Base-by-base conservation (phyloP, 2,888 invertebrate genomes). In the Osedax fenrisi region DNA sequence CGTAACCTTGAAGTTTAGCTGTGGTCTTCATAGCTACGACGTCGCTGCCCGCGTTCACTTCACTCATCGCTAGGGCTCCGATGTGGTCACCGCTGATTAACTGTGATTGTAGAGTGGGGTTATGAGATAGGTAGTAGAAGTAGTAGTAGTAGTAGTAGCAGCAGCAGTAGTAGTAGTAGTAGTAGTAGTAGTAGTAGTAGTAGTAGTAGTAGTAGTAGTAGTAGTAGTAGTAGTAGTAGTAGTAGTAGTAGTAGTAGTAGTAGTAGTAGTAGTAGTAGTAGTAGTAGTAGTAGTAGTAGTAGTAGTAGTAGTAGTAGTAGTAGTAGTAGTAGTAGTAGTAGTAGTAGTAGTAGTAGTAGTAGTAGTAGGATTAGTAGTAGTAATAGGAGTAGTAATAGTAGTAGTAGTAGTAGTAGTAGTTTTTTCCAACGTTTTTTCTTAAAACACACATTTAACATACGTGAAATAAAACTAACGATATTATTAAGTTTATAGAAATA, bases 51-150 rank as follows among this genome's bases (percentile, higher is more conserved):
- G 95, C 88, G 0, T 89, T 90, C 0, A 92, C 86, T 83, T 98
- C 98, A 2, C 94, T 95, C 96, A 97, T 98, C 0, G 97, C 97
- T 77, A 97, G 84, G 0, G 94, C 94, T 0, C 98, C 97, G 27
- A 98, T 88, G 80, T 91, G 89, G 79, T 97, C 95, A 0, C 98
- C 98, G 76, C 89, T 90, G 83, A 95, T 94, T 59, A 97, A 86
- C 92, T 79, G 73, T 21, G 56, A 17, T 17, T 5, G 41, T 5
- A 10, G 41, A 10, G 17, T 17, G n/a, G n/a, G n/a, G n/a, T n/a
- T n/a, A n/a, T n/a, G 41, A 17, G 41, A 41, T 10, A 5, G 13
- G 64, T 64, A 23, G n/a, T 64, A 21, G 64, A 5, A 64, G n/a
- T 64, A 64, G 21, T 64, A n/a, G 64, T n/a, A 21, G 64, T 64